Percentiles rank a stretch among this genome's conserved stretches.
Evolutionary conservation across 2,797 vertebrate species (phyloP).

Genomic region (Pseudochirops cupreus): DNA sequence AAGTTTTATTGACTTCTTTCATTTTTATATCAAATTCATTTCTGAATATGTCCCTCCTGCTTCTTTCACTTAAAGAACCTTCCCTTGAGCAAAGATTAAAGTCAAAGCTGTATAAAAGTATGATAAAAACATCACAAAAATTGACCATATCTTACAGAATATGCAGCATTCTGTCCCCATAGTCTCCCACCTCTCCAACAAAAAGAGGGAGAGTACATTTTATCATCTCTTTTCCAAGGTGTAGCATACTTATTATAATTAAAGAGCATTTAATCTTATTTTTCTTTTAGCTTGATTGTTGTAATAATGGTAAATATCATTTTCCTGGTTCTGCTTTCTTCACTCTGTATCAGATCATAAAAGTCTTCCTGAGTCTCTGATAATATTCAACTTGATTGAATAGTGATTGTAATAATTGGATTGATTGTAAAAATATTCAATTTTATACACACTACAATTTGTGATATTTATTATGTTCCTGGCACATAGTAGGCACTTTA

Average conservation of each 20-base stretch:
- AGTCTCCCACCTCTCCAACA: neutral
- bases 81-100: neutral
- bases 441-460: neutral
- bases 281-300: neutral
- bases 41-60: neutral
- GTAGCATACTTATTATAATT: neutral
- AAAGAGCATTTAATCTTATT: neutral
- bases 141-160: neutral
- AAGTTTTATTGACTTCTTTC: neutral
- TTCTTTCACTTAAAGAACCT: neutral
- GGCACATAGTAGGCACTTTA: neutral
- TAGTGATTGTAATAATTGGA: no score
- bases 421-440: no score
- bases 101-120: neutral
- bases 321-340: neutral
- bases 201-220: neutral
- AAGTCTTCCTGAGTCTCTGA: neutral
- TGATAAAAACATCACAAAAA: neutral
- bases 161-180: neutral
- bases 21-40: neutral
- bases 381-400: neutral
- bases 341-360: neutral
- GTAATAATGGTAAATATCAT: neutral
- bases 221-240: neutral
- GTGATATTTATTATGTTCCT: neutral